phyloP scores from a whole-genome alignment of 2,888 invertebrate species.

The Diachrysia chrysitis region DNA sequence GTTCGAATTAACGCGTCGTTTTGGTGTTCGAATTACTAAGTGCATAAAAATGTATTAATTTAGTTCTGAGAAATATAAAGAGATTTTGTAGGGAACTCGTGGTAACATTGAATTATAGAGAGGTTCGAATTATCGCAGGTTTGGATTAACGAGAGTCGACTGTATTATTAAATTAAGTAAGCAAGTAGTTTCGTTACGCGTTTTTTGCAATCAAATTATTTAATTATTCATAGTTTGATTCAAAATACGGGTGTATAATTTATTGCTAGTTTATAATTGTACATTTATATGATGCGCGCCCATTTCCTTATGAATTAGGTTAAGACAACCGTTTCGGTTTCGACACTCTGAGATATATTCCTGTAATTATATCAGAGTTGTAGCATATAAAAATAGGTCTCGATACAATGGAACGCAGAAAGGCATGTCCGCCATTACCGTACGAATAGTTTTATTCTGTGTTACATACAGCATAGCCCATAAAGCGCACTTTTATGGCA shows the following conservation, averaged over 20 bases:
- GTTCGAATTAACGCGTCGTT: too few species aligned
- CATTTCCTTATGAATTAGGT: slow-evolving; percentile 41
- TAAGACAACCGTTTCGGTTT: slow-evolving; percentile 21
- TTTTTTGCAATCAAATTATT: slow-evolving; percentile 33
- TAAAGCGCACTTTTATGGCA: not conserved
- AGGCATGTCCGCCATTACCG: slow-evolving; percentile 6
- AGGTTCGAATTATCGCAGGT: too few species aligned
- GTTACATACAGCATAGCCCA: not conserved
- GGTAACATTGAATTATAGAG: too few species aligned
- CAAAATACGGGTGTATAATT: slow-evolving; percentile 24
- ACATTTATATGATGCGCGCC: slow-evolving; percentile 30
- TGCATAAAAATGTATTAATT: too few species aligned
- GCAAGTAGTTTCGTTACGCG: slow-evolving; percentile 18
- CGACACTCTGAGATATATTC: not conserved
- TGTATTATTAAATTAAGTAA: slow-evolving; percentile 12
- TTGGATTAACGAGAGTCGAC: too few species aligned
- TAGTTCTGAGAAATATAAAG: too few species aligned
- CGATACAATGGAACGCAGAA: slow-evolving; percentile 19
- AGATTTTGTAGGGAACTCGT: too few species aligned
- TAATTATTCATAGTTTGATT: slow-evolving; percentile 22
- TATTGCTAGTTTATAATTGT: slow-evolving; percentile 34
- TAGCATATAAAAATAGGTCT: slow-evolving; percentile 12
- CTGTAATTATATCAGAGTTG: slow-evolving; percentile 16
- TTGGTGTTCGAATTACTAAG: too few species aligned
- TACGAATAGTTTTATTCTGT: not conserved